These are phyloP conservation scores for Lagopus muta DNA, from an alignment of 2,113 vertebrate species.

Conservation along the genomic window DNA sequence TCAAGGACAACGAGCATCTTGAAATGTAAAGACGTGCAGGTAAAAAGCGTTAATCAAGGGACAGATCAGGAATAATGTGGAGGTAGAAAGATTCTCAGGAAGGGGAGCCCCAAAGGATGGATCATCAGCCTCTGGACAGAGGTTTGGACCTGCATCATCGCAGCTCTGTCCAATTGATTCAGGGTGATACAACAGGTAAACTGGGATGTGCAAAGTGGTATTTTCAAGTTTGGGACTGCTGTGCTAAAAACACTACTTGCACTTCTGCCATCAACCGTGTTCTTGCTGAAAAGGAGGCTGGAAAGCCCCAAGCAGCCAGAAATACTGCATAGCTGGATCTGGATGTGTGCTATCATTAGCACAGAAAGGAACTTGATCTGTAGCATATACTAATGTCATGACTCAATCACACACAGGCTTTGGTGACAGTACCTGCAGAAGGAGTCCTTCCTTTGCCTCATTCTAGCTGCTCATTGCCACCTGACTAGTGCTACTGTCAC, in stretches of 20 bases:
- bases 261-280: background rate
- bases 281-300: background rate
- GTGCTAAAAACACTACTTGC: background rate
- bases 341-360: background rate
- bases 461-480: background rate
- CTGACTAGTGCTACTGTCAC: background rate
- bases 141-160: background rate
- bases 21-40: background rate
- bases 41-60: background rate
- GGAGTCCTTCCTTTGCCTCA: background rate
- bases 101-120: background rate
- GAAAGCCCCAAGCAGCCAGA: background rate
- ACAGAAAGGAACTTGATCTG: background rate
- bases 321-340: fast-evolving
- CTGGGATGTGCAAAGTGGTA: background rate
- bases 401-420: background rate
- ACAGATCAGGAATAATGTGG: background rate
- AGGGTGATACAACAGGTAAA: background rate
- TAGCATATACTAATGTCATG: fast-evolving
- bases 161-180: background rate
- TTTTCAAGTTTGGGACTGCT: background rate
- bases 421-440: background rate
- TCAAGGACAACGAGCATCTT: background rate
- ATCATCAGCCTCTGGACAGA: background rate
- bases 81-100: background rate